Percentiles rank a stretch among this genome's conserved stretches.
These are phyloP conservation scores for Paelopatides confundens DNA, from an alignment of 53 echinoderm and acorn worm species.

Conservation along the genomic window DNA sequence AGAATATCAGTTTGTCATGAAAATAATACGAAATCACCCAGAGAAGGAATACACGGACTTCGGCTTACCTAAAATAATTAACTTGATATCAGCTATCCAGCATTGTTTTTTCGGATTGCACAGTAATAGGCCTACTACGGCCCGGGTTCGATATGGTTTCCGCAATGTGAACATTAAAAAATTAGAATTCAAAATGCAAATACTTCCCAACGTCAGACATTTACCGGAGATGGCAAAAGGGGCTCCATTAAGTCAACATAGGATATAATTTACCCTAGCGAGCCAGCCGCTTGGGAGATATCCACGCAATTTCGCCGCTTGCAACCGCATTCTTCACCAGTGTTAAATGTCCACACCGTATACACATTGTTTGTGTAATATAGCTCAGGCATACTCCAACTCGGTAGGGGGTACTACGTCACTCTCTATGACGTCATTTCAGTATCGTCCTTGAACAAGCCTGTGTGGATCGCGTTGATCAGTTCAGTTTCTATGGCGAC, in stretches of 20 bases:
- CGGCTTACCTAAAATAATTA: constrained; percentile 25
- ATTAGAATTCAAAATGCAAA: constrained; percentile 3
- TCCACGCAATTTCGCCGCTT: constrained; percentile 39
- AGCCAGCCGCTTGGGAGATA: constrained; percentile 50
- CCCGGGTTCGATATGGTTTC: constrained; percentile 31
- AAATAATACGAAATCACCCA: too few species aligned
- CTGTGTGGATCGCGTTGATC: constrained; percentile 80
- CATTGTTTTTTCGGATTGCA: constrained; percentile 30
- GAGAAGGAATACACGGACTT: background rate
- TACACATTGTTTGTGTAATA: constrained; percentile 28
- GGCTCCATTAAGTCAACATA: constrained; percentile 31
- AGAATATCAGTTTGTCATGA: too few species aligned
- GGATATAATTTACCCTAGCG: constrained; percentile 37
- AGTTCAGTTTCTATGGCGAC: constrained; percentile 90
- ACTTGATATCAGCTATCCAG: constrained; percentile 31
- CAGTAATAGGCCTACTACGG: too few species aligned
- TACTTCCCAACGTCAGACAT: constrained; percentile 21
- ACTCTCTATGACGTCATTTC: constrained; percentile 29
- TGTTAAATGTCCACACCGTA: constrained; percentile 42
- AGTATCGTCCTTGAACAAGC: constrained; percentile 61
- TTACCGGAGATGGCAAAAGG: constrained; percentile 17
- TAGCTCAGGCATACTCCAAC: constrained; percentile 24
- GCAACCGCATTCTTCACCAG: constrained; percentile 57
- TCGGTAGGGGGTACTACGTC: constrained; percentile 46
- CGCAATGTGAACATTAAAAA: background rate